Percentiles rank a stretch among this genome's conserved stretches.
phyloP scores from a whole-genome alignment of 2,113 vertebrate species.

The Eudyptes chrysolophus region DNA sequence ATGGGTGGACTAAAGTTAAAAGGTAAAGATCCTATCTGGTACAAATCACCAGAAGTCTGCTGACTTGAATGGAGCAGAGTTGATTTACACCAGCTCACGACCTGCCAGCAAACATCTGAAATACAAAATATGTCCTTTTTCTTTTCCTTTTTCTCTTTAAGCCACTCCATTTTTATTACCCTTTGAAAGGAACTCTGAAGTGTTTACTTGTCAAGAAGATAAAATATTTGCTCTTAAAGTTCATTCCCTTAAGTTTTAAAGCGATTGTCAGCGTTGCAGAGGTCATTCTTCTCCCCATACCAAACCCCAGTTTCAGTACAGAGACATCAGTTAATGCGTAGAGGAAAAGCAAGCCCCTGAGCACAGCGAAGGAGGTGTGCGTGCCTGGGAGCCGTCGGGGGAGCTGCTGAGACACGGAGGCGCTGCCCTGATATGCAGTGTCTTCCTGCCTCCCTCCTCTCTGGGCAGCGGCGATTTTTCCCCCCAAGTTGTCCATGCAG shows the following conservation, averaged over 20 bases:
- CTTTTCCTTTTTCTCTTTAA: background rate
- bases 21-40: background rate
- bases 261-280: background rate
- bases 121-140: background rate
- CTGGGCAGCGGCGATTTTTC: background rate
- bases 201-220: slow-evolving; percentile 18
- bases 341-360: background rate
- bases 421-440: background rate
- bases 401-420: background rate
- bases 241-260: background rate
- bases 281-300: background rate
- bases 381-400: background rate
- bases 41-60: background rate
- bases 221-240: background rate
- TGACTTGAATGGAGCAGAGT: background rate
- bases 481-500: background rate
- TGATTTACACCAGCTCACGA: slow-evolving; percentile 3
- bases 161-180: background rate
- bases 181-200: background rate
- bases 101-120: background rate
- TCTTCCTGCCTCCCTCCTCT: background rate
- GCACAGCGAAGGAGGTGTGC: background rate
- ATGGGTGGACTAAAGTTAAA: background rate
- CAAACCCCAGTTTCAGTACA: background rate
- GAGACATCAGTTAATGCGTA: background rate